Evolutionary conservation across 2,113 vertebrate genomes (phyloP).

Genomic region (Alethe diademata): DNA sequence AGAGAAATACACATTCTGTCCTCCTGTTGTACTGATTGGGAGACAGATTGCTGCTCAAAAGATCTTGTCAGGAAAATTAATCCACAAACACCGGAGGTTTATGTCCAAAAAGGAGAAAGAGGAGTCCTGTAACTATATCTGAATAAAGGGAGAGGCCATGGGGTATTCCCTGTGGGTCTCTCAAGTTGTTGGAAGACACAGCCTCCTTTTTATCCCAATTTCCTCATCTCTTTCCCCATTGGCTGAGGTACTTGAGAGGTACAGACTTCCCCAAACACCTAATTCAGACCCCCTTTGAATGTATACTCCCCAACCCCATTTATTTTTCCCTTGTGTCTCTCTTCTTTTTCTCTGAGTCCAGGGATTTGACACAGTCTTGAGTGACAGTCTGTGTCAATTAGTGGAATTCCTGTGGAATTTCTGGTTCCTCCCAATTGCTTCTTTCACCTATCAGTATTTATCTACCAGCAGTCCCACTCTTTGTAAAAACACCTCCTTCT

Average conservation of each 20-base stretch:
- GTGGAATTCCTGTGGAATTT: neutral
- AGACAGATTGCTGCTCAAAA: neutral
- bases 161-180: neutral
- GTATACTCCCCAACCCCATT: too few species aligned
- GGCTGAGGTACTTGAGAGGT: neutral
- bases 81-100: neutral
- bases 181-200: neutral
- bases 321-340: neutral
- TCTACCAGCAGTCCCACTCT: neutral
- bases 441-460: neutral
- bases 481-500: neutral
- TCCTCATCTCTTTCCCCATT: neutral
- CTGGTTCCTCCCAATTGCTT: neutral
- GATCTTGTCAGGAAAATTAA: neutral
- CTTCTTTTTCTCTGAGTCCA: too few species aligned
- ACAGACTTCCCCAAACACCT: neutral
- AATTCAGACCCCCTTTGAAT: neutral
- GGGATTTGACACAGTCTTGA: neutral
- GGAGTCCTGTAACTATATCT: neutral
- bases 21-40: neutral
- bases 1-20: neutral
- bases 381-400: neutral
- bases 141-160: neutral
- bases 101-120: neutral
- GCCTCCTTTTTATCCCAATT: neutral